Conservation (phyloP, 1,140 invertebrate genomes). For the Sitobion miscanthi region DNA sequence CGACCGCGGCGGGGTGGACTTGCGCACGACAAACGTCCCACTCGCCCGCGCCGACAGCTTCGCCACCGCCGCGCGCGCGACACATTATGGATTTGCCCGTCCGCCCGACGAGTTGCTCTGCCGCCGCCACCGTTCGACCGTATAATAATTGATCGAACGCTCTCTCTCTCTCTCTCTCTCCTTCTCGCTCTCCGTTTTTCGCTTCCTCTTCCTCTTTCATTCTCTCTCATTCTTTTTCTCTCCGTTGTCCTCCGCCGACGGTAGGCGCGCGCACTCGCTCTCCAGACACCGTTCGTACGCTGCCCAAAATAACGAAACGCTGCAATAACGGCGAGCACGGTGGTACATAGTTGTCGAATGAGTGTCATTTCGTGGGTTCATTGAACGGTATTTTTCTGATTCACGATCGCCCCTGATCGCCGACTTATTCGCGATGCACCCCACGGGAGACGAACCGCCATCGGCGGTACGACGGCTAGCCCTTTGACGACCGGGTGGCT, state of each 20-base stretch:
- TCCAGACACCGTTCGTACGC: background rate
- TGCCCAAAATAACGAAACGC: background rate
- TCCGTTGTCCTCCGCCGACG: background rate
- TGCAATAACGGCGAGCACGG: background rate
- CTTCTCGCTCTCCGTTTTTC: background rate
- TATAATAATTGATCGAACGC: slow-evolving; percentile 47
- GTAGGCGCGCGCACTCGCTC: background rate
- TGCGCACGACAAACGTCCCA: slow-evolving; percentile 19
- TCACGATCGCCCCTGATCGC: background rate
- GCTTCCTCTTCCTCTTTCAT: background rate
- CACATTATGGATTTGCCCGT: slow-evolving; percentile 46
- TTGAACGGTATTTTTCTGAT: background rate
- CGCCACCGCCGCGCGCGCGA: background rate
- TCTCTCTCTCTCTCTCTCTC: background rate
- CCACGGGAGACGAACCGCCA: background rate
- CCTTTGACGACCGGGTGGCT: background rate
- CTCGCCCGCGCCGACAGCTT: background rate
- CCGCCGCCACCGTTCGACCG: slow-evolving; percentile 1
- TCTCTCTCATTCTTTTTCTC: background rate
- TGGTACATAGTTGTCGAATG: background rate
- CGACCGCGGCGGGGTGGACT: background rate
- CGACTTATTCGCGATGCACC: background rate
- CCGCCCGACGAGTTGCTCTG: background rate
- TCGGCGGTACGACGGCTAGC: background rate
- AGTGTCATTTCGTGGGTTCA: background rate